These are phyloP conservation scores for Elanus axillaris DNA, from an alignment of 2,113 vertebrate genomes.

Conservation along the genomic window DNA sequence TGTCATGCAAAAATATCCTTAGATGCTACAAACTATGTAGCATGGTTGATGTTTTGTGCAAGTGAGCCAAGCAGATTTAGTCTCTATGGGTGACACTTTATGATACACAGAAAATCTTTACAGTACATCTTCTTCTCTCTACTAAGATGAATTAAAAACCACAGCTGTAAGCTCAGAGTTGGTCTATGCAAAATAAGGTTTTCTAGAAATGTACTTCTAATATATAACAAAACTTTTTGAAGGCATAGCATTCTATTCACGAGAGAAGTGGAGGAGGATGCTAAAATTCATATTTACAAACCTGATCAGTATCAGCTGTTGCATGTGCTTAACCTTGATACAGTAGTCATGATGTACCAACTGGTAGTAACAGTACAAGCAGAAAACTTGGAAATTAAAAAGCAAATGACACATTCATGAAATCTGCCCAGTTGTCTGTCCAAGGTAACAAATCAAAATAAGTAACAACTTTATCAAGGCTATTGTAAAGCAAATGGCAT, in stretches of 20 bases:
- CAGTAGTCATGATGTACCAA: neutral
- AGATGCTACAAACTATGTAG: no score
- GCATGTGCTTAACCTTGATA: neutral
- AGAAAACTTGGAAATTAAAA: neutral
- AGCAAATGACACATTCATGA: neutral
- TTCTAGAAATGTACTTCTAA: neutral
- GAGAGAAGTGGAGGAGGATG: neutral
- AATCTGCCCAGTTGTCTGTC: neutral
- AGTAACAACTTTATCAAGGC: neutral
- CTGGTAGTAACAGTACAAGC: neutral
- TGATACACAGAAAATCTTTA: neutral
- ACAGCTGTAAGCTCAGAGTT: neutral
- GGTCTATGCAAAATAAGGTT: neutral
- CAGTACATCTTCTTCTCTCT: neutral
- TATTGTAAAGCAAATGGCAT: neutral
- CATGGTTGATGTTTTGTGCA: neutral
- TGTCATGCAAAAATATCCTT: neutral
- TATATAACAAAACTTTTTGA: neutral
- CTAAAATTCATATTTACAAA: neutral
- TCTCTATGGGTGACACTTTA: neutral
- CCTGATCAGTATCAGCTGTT: neutral
- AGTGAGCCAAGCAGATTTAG: neutral
- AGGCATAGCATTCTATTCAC: neutral
- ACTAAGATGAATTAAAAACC: neutral
- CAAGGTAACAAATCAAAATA: neutral